A percentile compares a stretch with the other conserved stretches of the same genome.
phyloP scores from a whole-genome alignment of 2,888 invertebrate species.

The Parelbella ahira region DNA sequence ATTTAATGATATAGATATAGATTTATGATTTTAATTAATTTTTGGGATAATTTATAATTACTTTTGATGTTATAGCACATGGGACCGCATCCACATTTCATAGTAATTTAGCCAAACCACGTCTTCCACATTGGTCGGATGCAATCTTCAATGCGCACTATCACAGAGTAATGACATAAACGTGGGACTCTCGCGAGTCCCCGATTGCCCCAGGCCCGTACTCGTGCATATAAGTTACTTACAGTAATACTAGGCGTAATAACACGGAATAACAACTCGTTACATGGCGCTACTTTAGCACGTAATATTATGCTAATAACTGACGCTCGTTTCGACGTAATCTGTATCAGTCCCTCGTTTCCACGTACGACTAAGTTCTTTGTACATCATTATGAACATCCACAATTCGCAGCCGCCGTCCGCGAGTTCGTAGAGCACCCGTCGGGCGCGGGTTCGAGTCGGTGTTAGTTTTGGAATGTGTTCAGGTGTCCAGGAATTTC shows the following conservation, averaged over 20 bases:
- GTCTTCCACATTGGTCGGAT: conserved; percentile 36
- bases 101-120: conserved; percentile 36
- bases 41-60: conserved; percentile 77
- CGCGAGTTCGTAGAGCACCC: conserved; percentile 26
- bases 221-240: conserved; percentile 73
- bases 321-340: conserved; percentile 46
- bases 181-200: conserved; percentile 66
- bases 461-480: conserved; percentile 54
- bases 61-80: conserved; percentile 77
- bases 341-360: conserved; percentile 48
- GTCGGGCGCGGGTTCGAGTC: conserved; percentile 26
- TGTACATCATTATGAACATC: conserved; percentile 64
- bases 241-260: conserved; percentile 71
- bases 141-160: conserved; percentile 70
- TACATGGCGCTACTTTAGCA: conserved; percentile 69
- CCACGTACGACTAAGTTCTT: conserved; percentile 34
- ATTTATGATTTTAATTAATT: conserved; percentile 77
- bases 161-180: conserved; percentile 80
- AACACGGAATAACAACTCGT: conserved; percentile 72
- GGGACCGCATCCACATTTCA: conserved; percentile 48
- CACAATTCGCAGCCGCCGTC: conserved; percentile 33
- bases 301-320: conserved; percentile 50
- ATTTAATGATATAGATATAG: conserved; percentile 60
- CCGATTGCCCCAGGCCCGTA: conserved; percentile 78
- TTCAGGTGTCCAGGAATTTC: conserved; percentile 36